These are phyloP conservation scores for Girardia tigrina DNA, from an alignment of 2,888 invertebrate genomes.

Conservation along the genomic window DNA sequence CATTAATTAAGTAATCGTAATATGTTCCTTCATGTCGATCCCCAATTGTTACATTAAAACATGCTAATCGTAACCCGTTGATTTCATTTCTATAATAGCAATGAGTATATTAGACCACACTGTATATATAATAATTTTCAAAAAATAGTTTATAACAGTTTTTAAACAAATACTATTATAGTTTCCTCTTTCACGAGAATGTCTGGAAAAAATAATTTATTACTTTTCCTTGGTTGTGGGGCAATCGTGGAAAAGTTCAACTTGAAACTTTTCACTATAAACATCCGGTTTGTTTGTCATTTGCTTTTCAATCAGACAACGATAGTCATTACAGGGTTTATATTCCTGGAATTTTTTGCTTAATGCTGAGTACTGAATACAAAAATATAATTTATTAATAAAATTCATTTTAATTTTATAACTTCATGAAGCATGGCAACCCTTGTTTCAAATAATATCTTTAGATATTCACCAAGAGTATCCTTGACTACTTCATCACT, in stretches of 20 bases:
- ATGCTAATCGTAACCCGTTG: too few relatives aligned
- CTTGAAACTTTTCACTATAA: constrained; percentile 26
- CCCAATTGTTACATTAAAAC: too few relatives aligned
- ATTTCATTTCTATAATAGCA: too few relatives aligned
- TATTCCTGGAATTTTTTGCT: constrained; percentile 33
- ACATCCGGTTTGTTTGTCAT: constrained; percentile 29
- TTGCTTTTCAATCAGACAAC: constrained; percentile 24
- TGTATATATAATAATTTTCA: too few relatives aligned
- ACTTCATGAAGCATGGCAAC: constrained; percentile 29
- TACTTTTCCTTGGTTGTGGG: background rate
- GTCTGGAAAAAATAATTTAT: too few relatives aligned
- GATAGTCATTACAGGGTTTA: constrained; percentile 34
- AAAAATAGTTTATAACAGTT: background rate
- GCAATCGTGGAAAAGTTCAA: background rate
- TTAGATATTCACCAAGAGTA: constrained; percentile 30
- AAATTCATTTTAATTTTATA: background rate
- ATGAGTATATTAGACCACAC: too few relatives aligned
- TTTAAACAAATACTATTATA: too few relatives aligned
- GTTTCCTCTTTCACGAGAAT: too few relatives aligned
- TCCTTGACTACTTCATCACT: constrained; percentile 36
- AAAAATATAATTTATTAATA: background rate
- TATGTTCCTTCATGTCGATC: too few relatives aligned
- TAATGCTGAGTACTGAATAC: constrained; percentile 26
- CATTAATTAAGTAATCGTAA: too few relatives aligned
- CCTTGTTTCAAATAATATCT: constrained; percentile 25